phyloP scores from a whole-genome alignment of 1,140 invertebrate genomes.

The Periplaneta americana region DNA sequence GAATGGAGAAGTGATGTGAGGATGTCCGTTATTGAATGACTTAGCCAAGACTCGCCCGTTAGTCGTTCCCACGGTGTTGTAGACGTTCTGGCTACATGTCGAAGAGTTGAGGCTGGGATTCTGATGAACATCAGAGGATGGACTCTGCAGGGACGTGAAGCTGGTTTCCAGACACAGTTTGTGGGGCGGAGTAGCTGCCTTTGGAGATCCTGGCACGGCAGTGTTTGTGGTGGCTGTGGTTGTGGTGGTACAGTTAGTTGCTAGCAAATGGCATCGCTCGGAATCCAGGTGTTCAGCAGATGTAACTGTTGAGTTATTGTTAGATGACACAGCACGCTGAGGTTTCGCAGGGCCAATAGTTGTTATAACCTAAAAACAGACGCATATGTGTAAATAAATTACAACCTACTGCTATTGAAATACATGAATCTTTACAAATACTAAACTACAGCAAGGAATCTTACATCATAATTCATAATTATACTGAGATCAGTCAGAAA shows the following conservation, averaged over 20 bases:
- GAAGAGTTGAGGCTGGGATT: conserved; percentile 10
- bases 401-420: no score
- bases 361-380: conserved; percentile 60
- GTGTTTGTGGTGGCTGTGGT: not conserved
- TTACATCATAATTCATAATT: no score
- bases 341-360: conserved; percentile 66
- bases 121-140: conserved; percentile 34
- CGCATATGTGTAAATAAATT: not conserved
- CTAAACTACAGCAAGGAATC: no score
- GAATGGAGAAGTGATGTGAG: conserved; percentile 25
- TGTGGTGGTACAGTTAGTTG: conserved; percentile 12
- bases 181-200: conserved; percentile 45
- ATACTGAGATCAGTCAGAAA: no score
- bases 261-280: conserved; percentile 30
- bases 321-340: conserved; percentile 42
- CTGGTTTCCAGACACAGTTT: conserved; percentile 67
- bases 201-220: conserved; percentile 27
- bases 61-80: not conserved
- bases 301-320: conserved; percentile 20
- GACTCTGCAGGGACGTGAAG: conserved; percentile 60
- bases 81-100: not conserved
- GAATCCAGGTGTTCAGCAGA: conserved; percentile 21
- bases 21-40: not conserved
- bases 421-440: no score
- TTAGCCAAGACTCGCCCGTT: not conserved